phyloP scores from a whole-genome alignment of 2,888 invertebrate genomes.

The Kuschelorhynchus macadamiae region DNA sequence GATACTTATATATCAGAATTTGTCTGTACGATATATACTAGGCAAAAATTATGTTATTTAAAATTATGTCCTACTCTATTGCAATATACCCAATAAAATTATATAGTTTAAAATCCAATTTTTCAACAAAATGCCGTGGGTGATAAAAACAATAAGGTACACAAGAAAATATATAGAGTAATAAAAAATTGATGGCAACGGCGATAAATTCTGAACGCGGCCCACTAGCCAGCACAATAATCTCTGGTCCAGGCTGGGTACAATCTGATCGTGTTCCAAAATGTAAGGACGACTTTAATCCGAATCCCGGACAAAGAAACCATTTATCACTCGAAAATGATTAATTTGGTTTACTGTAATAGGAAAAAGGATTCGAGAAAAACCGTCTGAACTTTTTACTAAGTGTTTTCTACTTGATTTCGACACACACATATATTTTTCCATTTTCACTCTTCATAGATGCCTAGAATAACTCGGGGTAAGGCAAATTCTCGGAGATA shows the following conservation, averaged over 20 bases:
- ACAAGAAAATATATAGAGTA: not conserved
- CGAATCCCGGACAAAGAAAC: constrained; percentile 27
- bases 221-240: not conserved
- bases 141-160: no score
- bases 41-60: no score
- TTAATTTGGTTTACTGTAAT: constrained; percentile 21
- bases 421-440: no score
- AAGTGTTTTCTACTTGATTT: no score
- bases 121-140: no score
- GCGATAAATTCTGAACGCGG: not conserved
- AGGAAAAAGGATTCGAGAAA: constrained; percentile 18
- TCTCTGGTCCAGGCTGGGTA: not conserved
- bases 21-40: no score
- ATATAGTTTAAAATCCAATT: no score
- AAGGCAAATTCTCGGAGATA: not conserved
- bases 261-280: constrained; percentile 27
- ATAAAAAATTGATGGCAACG: not conserved
- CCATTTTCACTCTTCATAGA: no score
- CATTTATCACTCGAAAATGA: constrained; percentile 35
- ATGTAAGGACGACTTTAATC: constrained; percentile 23
- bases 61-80: no score
- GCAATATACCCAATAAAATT: no score
- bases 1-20: no score
- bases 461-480: no score
- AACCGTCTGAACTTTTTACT: constrained; percentile 9